Conservation (phyloP, 2,888 invertebrate species). For the Orthosia gothica region DNA sequence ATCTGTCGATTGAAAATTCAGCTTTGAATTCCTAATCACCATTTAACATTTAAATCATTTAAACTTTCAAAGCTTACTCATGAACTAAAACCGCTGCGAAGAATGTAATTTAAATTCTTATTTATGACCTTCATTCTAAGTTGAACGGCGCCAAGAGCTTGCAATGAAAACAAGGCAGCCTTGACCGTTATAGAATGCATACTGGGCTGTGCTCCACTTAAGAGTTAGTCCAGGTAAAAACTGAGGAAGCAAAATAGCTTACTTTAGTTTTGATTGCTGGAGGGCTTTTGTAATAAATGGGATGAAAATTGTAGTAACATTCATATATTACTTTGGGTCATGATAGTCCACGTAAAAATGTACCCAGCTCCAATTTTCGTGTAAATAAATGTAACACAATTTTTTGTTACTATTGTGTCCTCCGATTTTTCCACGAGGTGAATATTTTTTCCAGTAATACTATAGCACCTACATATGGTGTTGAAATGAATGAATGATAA, state of each 20-base stretch:
- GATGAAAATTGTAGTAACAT: background rate
- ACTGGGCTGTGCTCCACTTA: conserved; percentile 27
- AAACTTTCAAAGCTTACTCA: conserved; percentile 1
- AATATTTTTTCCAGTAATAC: conserved; percentile 4
- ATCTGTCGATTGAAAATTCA: background rate
- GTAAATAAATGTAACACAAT: conserved; percentile 19
- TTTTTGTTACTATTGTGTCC: conserved; percentile 36
- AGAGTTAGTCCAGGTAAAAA: conserved; percentile 12
- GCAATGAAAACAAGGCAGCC: conserved; percentile 54
- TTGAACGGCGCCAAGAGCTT: conserved; percentile 45
- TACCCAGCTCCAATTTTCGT: conserved; percentile 29
- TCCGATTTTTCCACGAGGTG: conserved; percentile 25
- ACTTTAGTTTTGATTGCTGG: background rate
- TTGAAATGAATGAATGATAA: background rate
- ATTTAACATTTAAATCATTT: background rate
- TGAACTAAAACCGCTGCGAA: conserved; percentile 17
- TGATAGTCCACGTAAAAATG: conserved; percentile 23
- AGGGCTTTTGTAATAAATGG: background rate
- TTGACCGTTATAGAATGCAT: conserved; percentile 49
- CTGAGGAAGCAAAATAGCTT: background rate
- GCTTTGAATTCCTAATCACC: too few relatives aligned
- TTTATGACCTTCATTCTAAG: conserved; percentile 25
- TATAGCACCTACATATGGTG: background rate
- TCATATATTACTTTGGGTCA: background rate
- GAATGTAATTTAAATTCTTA: conserved; percentile 41